These are phyloP conservation scores for Globia sparganii DNA, from an alignment of 2,888 invertebrate genomes.

Conservation along the genomic window DNA sequence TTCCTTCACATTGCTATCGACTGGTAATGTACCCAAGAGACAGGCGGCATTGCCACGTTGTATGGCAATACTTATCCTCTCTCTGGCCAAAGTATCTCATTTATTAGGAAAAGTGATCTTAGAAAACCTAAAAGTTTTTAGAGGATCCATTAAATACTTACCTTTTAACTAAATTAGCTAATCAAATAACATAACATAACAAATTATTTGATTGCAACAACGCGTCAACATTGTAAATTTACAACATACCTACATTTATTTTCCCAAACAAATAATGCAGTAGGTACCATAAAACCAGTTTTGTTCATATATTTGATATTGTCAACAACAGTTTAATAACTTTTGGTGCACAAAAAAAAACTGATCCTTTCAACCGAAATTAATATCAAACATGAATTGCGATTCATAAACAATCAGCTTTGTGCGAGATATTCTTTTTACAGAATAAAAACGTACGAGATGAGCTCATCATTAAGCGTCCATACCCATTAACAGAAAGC, in stretches of 20 bases:
- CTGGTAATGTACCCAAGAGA: too few species aligned
- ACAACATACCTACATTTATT: conserved; percentile 8
- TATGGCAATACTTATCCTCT: too few species aligned
- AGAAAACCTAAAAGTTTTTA: background rate
- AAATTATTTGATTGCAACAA: background rate
- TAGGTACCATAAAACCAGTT: conserved; percentile 24
- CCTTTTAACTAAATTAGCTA: background rate
- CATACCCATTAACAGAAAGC: conserved; percentile 54
- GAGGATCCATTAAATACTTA: background rate
- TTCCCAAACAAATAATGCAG: conserved; percentile 25
- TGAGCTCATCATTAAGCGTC: conserved; percentile 36
- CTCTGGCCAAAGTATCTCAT: too few species aligned
- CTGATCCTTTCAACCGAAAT: conserved; percentile 40
- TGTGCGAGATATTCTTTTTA: conserved; percentile 11
- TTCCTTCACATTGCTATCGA: too few species aligned
- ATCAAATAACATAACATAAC: background rate
- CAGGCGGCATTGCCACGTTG: too few species aligned
- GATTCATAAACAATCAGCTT: conserved; percentile 29
- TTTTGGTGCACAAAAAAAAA: conserved; percentile 28
- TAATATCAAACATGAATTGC: conserved; percentile 43
- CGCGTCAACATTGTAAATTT: background rate
- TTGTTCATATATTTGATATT: conserved; percentile 18
- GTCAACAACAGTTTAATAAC: conserved; percentile 37
- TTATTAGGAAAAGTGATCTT: too few species aligned
- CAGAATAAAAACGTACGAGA: conserved; percentile 1